Conservation (phyloP, 2,888 invertebrate genomes). For the Tenodera sinensis region DNA sequence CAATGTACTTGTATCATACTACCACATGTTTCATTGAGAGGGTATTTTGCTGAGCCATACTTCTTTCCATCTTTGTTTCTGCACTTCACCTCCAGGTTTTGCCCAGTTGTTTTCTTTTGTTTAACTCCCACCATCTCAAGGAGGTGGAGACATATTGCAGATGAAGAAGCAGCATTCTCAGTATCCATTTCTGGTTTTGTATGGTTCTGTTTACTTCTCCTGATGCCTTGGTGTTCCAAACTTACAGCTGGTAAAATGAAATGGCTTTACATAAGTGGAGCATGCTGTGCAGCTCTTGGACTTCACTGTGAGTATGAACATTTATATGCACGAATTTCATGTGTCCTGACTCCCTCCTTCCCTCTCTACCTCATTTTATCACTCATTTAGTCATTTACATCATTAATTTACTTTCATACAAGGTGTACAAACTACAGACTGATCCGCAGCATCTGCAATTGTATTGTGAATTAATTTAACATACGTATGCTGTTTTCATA, state of each 20-base stretch:
- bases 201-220: neutral
- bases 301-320: neutral
- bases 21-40: neutral
- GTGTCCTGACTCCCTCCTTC: neutral
- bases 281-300: neutral
- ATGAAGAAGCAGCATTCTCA: neutral
- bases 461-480: too few species aligned
- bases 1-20: neutral
- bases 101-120: neutral
- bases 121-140: neutral
- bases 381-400: neutral
- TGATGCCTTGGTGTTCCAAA: slow-evolving; percentile 5
- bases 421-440: too few species aligned
- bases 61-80: neutral
- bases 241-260: neutral
- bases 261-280: neutral
- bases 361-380: neutral
- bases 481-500: too few species aligned
- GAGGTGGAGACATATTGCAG: neutral
- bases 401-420: neutral
- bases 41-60: neutral
- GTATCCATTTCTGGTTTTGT: slow-evolving; percentile 3
- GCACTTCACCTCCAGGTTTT: neutral
- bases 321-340: neutral
- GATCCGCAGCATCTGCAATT: too few species aligned